Evolutionary conservation across 2,113 vertebrate genomes (phyloP).

Genomic region (Centropus unirufus): DNA sequence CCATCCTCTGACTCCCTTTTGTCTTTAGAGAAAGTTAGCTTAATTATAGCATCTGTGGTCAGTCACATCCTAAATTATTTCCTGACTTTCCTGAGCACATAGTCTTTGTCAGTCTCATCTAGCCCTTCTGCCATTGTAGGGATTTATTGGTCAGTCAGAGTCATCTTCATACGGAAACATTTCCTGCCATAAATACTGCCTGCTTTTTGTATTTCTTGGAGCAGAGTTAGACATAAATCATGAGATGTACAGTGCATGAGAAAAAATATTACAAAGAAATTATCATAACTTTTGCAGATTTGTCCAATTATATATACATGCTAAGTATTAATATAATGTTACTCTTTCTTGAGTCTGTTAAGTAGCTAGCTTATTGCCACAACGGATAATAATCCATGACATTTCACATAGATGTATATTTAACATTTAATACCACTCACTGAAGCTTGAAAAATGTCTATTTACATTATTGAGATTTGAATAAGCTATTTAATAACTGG

Average conservation of each 20-base stretch:
- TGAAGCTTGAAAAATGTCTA: not conserved
- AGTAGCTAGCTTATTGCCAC: not conserved
- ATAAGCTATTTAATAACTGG: not conserved
- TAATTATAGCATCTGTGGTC: not conserved
- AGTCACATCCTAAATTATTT: not conserved
- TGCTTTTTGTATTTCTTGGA: not conserved
- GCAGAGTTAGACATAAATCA: not conserved
- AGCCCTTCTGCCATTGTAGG: not conserved
- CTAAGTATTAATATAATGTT: not conserved
- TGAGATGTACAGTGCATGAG: not conserved
- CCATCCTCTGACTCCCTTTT: not conserved
- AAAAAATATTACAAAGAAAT: not conserved
- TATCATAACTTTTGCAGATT: not conserved
- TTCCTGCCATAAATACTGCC: not conserved
- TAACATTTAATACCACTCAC: not conserved
- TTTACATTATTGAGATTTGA: not conserved
- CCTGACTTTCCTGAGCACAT: not conserved
- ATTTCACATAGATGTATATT: not conserved
- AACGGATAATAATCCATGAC: not conserved
- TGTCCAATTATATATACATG: not conserved
- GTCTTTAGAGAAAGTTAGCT: not conserved
- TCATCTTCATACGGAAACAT: not conserved
- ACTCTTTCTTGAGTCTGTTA: not conserved
- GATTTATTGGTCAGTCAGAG: not conserved
- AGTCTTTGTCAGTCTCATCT: rapidly evolving